Evolutionary conservation across 1,140 invertebrate genomes (phyloP).

Genomic region (Samia ricini): DNA sequence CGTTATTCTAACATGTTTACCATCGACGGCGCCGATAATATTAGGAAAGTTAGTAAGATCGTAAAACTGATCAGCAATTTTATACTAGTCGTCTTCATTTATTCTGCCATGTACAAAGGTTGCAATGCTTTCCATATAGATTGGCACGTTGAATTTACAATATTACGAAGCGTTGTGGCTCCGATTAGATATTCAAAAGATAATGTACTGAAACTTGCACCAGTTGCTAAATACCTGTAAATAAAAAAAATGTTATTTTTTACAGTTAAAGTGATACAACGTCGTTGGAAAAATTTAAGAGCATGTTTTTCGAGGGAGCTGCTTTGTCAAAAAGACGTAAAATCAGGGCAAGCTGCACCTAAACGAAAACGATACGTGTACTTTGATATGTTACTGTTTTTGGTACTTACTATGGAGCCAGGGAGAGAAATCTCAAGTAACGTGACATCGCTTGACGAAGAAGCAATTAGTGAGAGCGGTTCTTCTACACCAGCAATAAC

Average conservation of each 20-base stretch:
- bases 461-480: conserved; percentile 7
- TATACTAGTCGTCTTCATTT: conserved; percentile 18
- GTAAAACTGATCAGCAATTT: conserved; percentile 30
- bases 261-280: conserved; percentile 9
- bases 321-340: conserved; percentile 13
- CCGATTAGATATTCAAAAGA: conserved; percentile 23
- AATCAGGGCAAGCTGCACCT: conserved; percentile 17
- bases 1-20: conserved; percentile 48
- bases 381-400: conserved; percentile 18
- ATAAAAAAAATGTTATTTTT: conserved; percentile 30
- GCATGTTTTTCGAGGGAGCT: conserved; percentile 19
- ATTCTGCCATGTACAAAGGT: conserved; percentile 18
- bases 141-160: conserved; percentile 20
- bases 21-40: conserved; percentile 69
- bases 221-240: conserved; percentile 26
- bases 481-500: conserved; percentile 8
- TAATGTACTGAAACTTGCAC: conserved; percentile 18
- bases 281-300: conserved; percentile 17
- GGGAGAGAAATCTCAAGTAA: conserved; percentile 4
- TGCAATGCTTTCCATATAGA: conserved; percentile 25
- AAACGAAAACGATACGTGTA: conserved; percentile 17
- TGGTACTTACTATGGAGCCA: conserved; percentile 13
- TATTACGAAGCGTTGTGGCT: conserved; percentile 19
- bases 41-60: conserved; percentile 69
- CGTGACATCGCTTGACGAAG: conserved; percentile 9